Base-by-base conservation (phyloP, 2,797 vertebrate species). In the Chloroceryle amazona region DNA sequence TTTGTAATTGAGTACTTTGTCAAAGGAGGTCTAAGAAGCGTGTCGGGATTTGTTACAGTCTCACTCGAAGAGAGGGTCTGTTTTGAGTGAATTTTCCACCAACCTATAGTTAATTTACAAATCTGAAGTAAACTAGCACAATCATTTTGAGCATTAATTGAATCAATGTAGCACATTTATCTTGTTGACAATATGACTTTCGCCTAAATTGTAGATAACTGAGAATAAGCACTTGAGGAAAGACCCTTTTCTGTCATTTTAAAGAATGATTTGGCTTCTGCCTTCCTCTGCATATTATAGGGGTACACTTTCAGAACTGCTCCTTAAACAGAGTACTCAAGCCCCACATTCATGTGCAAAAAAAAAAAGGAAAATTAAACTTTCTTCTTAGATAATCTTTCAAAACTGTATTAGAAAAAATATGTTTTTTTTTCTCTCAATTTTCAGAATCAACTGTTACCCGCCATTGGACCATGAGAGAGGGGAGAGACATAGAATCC, bases 151-250 rank as follows among this genome's bases (percentile, higher is more conserved):
- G 55, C 8, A 37, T 96, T 95, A 93, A 97, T 94, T 92, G 62
- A 91, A 81, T 91, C 76, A 92, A 52, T 6, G 31, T 60, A 87
- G 66, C 17, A 55, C 91, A 89, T 81, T 81, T 76, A 31, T 62
- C 88, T 89, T 90, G 37, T 65, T 86, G 58, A 62, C 63, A 95
- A 92, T 81, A 75, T 82, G 90, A 74, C 93, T 97, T 95, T 84
- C 96, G 73, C 67, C 81, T 90, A 47, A 92, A 74, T 54, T 91
- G 78, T 71, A 57, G 62, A 37, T 54, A 96, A 81, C 49, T 76
- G 44, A 88, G 67, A 92, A 79, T 78, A 88, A 72, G 58, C 51
- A 68, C 75, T 58, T 1, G 2, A 66, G 47, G 33, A 80, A 63
- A 94, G 72, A 84, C 90, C 15, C 52, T 33, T 82, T 95, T 90